Base-by-base conservation (phyloP, 2,888 invertebrate genomes). In the Rhaphigaster nebulosa region DNA sequence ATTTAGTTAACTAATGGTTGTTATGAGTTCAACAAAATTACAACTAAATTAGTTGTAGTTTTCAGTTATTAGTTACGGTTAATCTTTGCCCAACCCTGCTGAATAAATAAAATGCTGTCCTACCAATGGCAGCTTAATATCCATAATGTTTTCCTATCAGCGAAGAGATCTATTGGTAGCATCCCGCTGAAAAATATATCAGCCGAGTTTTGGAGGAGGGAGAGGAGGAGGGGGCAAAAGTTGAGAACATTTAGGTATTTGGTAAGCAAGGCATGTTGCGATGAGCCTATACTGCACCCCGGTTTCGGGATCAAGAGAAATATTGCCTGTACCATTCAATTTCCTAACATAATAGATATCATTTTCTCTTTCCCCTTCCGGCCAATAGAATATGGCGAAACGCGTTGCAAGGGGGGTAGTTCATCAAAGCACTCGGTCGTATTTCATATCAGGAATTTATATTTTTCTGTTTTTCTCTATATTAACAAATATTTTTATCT, bases 271-370 rank as follows among this genome's bases (percentile, higher is more conserved):
- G 65, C 65, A 65, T 65, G 65, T 29, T 29, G 26, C n/a, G n/a
- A 60, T n/a, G 4, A 12, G 38, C 20, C 34, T 38, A 38, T 76
- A 6, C 34, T 20, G 34, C 70, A 38, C 1, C 70, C 34, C 26
- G 18, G 70, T 76, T 76, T 34, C 38, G 70, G 70, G 3, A n/a
- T 18, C 26, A n/a, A n/a, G 26, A 84, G 45, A n/a, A 84, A 84
- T 84, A 84, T 84, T 84, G 45, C 84, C 84, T 18, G 45, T 4
- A 26, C 13, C 50, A 84, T 84, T 84, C 84, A n/a, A 84, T 84
- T 84, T 50, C 84, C 84, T n/a, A 41, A 84, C 70, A 84, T 84
- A 84, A 41, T 50, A 45, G 84, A 50, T 50, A 84, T 26, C 84
- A 76, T 84, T 45, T 84, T 84, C 84, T 45, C 84, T 45, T 80